Evolutionary conservation across 2,888 invertebrate genomes (phyloP), one percentile per base, ranked within the genome.

Genomic region (Dynastes grantii): DNA sequence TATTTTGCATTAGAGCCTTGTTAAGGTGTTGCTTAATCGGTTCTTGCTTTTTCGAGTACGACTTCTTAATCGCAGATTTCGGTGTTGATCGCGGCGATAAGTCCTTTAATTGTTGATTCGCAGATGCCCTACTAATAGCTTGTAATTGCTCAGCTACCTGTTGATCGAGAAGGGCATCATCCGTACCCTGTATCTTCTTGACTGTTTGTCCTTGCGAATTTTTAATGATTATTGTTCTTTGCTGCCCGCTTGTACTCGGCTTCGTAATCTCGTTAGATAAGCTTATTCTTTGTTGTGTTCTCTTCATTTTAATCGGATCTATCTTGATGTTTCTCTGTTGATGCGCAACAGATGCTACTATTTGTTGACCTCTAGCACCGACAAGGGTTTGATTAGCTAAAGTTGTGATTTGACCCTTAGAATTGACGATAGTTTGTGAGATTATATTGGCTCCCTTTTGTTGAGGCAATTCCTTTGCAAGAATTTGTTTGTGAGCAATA

Each of bases 351-450:
- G 89, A 86, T 1, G 89, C 88, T 5, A 88, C 88, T 3, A 89
- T 79, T 37, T 89, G 86, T 32, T 89, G 86, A 11, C 87, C 86
- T 81, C 88, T 87, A 5, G 87, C 86, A 8, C 88, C 84, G 67
- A 87, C 84, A 77, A 87, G 84, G 49, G 49, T 81, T 65, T 77
- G 77, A 71, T 45, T 73, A 64, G 89, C 83, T 5, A 91, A 87
- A 53, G 91, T 90, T 2, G 91, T 90, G 16, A 92, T 84, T 84
- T 92, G 91, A 1, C 91, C 91, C 83, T 91, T 92, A n/a, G 91
- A 91, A 4, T 91, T 91, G 64, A 92, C 90, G 78, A 92, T 86
- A 79, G 90, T 88, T 86, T 90, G 86, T 67, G 90, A 87, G 45
- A 87, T 87, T 3, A 79, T 77, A 71, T 79, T 79, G 6, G 84